Conservation (phyloP, 2,113 vertebrate genomes). For the Leiothrix lutea region DNA sequence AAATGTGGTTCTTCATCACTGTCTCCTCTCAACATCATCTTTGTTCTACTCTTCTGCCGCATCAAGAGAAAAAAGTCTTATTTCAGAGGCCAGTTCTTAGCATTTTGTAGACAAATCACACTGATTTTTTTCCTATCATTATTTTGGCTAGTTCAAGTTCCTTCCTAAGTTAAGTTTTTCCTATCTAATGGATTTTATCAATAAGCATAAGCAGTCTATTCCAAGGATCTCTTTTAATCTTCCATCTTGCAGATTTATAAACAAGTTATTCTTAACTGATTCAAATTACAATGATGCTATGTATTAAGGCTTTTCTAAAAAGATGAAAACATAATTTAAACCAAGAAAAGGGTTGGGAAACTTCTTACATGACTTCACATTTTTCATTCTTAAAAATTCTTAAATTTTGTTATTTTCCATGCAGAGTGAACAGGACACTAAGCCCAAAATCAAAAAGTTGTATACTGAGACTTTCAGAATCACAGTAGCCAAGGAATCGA, state of each 20-base stretch:
- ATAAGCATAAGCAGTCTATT: not conserved
- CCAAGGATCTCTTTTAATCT: not conserved
- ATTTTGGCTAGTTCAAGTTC: not conserved
- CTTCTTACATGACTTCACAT: not conserved
- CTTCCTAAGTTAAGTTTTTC: not conserved
- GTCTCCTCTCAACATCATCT: fast-evolving
- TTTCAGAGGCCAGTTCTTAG: not conserved
- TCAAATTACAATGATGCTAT: not conserved
- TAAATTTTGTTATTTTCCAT: not conserved
- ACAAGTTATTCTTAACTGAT: not conserved
- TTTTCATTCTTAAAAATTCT: not conserved
- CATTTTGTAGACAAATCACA: not conserved
- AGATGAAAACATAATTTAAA: not conserved
- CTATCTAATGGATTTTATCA: not conserved
- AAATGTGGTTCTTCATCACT: not conserved
- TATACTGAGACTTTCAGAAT: not conserved
- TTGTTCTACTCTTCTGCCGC: not conserved
- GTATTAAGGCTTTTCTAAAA: not conserved
- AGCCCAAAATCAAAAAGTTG: not conserved
- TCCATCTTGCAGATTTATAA: not conserved
- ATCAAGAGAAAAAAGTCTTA: not conserved
- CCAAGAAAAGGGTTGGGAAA: not conserved
- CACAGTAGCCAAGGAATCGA: not conserved
- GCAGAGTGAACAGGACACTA: not conserved
- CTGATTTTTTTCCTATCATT: not conserved